Percentiles rank a stretch among this genome's conserved stretches.
phyloP scores from a whole-genome alignment of 2,888 invertebrate species.

The Pandemis corylana region DNA sequence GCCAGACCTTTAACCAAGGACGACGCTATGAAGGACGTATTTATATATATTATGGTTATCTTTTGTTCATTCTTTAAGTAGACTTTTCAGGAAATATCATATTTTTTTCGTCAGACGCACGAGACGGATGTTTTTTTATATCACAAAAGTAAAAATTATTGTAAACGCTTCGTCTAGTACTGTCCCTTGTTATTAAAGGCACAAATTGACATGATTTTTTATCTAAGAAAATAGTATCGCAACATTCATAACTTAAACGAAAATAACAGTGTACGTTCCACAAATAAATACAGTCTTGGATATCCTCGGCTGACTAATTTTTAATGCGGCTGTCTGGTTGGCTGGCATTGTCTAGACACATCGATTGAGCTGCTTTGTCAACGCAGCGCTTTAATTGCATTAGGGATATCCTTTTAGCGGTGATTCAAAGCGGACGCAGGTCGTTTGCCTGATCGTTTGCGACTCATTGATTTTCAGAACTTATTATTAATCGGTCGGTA shows the following conservation, averaged over 20 bases:
- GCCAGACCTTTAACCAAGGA: constrained; percentile 37
- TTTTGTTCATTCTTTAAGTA: too few relatives aligned
- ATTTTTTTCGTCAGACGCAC: not conserved
- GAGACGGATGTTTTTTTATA: not conserved
- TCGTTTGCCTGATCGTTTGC: constrained; percentile 54
- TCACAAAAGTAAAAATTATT: too few relatives aligned
- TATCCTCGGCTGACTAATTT: constrained; percentile 45
- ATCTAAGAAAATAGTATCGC: not conserved
- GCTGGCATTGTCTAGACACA: constrained; percentile 76
- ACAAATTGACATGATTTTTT: not conserved
- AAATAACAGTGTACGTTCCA: constrained; percentile 16
- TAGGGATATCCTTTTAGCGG: constrained; percentile 48
- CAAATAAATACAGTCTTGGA: constrained; percentile 43
- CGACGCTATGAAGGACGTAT: constrained; percentile 15
- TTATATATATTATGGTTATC: not conserved
- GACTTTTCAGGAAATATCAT: not conserved
- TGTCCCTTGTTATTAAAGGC: too few relatives aligned
- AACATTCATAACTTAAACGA: not conserved
- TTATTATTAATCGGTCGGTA: constrained; percentile 9
- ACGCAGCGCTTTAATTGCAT: constrained; percentile 64
- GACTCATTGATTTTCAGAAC: constrained; percentile 41
- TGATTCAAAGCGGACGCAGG: constrained; percentile 32
- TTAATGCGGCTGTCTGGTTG: constrained; percentile 51
- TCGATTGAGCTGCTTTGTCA: constrained; percentile 72
- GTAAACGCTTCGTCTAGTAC: too few relatives aligned